Conservation (phyloP, 2,888 invertebrate genomes). For the Mythimna ferrago region DNA sequence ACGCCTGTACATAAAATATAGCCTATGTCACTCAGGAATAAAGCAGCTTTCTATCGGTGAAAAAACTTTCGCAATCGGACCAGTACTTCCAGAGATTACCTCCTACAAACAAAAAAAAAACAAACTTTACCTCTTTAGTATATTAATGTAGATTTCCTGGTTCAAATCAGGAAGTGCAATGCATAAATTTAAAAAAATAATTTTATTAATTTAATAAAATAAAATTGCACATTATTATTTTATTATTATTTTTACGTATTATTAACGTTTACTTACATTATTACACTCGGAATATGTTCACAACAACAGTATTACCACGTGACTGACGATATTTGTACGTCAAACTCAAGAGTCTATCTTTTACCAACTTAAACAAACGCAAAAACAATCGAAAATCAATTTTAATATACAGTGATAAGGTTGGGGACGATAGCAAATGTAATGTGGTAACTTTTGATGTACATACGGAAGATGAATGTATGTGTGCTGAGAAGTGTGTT, state of each 20-base stretch:
- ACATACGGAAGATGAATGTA: conserved; percentile 49
- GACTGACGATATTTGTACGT: conserved; percentile 37
- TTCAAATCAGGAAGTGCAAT: background rate
- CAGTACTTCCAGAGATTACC: no score
- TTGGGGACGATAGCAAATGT: background rate
- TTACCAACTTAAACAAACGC: background rate
- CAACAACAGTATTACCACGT: conserved; percentile 31
- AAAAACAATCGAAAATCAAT: conserved; percentile 20
- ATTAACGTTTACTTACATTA: conserved; percentile 46
- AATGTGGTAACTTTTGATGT: conserved; percentile 36
- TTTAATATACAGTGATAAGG: background rate
- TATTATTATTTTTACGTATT: conserved; percentile 1
- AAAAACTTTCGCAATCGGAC: no score
- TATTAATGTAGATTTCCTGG: background rate
- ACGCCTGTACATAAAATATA: no score
- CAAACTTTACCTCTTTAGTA: no score
- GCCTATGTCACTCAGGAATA: no score
- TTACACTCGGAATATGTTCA: conserved; percentile 22
- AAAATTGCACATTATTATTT: background rate
- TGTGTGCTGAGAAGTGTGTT: conserved; percentile 53
- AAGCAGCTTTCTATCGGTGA: no score
- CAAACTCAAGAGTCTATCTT: conserved; percentile 25
- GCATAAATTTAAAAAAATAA: no score
- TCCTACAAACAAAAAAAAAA: no score
- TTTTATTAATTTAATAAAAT: background rate